Evolutionary conservation across 2,888 invertebrate genomes (phyloP), one percentile per base, ranked within the genome.

Genomic region (Branchinecta sandiegonensis): DNA sequence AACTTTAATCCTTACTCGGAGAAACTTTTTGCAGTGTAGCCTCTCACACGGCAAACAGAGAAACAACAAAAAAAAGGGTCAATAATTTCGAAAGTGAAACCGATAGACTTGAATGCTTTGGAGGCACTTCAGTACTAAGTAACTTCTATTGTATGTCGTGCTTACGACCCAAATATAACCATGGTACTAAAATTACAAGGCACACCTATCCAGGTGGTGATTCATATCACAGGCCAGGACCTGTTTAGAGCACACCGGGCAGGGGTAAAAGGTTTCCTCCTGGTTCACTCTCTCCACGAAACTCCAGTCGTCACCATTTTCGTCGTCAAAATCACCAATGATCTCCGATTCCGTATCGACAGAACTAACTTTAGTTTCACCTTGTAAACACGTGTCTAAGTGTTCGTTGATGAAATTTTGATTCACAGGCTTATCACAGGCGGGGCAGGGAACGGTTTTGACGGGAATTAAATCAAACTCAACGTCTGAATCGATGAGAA

Each of bases 181-280:
- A 23, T 23, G 23, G 23, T 23, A 23, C 23, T 3, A 23, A 1
- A 56, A 8, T 56, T 14, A 56, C 14, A 14, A 14, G 14, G 9
- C 56, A 56, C 56, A 56, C n/a, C 56, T 7, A 8, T 56, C 14
- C 14, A 56, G 14, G 56, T 56, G 56, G 14, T n/a, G n/a, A 56
- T 56, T 56, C 56, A 56, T 56, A 56, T 56, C 56, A 56, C 7
- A 14, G 8, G 56, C 56, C n/a, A 56, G 56, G n/a, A 56, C 9
- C 56, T 56, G 56, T 56, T 56, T 9, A 7, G 8, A n/a, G 14
- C 56, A 56, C 8, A 56, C 9, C n/a, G 56, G 56, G 14, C 56
- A 56, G 7, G 56, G 56, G 14, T 56, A 56, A 56, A 56, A 56
- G n/a, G 56, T 56, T 56, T 56, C 56, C n/a, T 56, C 14, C 14